phyloP scores from a whole-genome alignment of 2,113 vertebrate species.

The Promerops cafer region DNA sequence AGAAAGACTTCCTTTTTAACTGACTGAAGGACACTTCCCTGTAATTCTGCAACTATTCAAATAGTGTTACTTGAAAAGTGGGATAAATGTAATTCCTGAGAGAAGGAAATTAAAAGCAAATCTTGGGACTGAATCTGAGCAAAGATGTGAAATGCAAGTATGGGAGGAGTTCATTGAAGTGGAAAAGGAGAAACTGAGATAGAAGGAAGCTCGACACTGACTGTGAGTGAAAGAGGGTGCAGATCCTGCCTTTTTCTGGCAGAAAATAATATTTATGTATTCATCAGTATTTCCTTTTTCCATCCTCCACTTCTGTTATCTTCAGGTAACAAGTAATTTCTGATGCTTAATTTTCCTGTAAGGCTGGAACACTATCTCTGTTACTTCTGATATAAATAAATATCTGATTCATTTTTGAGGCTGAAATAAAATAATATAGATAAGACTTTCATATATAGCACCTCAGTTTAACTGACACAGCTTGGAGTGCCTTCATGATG shows the following conservation, averaged over 20 bases:
- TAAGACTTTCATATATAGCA: background rate
- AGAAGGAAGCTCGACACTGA: background rate
- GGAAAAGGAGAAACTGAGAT: background rate
- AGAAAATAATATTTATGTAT: background rate
- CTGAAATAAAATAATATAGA: background rate
- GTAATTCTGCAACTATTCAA: background rate
- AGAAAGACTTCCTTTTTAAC: background rate
- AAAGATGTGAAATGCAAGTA: background rate
- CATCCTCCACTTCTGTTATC: background rate
- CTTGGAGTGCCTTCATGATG: background rate
- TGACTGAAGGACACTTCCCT: background rate
- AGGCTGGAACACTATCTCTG: background rate
- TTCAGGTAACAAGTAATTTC: background rate
- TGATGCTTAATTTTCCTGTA: background rate
- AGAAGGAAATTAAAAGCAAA: background rate
- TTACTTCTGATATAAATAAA: background rate
- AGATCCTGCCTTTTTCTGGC: background rate
- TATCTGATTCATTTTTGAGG: background rate
- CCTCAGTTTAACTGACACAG: background rate
- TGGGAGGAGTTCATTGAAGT: background rate
- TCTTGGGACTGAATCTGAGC: background rate
- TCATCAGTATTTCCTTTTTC: background rate
- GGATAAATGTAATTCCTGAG: background rate
- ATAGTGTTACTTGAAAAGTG: background rate
- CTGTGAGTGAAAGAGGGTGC: background rate